A percentile compares a stretch with the other conserved stretches of the same genome.
These are phyloP conservation scores for Microplitis manilae DNA, from an alignment of 2,888 invertebrate species.

Conservation along the genomic window DNA sequence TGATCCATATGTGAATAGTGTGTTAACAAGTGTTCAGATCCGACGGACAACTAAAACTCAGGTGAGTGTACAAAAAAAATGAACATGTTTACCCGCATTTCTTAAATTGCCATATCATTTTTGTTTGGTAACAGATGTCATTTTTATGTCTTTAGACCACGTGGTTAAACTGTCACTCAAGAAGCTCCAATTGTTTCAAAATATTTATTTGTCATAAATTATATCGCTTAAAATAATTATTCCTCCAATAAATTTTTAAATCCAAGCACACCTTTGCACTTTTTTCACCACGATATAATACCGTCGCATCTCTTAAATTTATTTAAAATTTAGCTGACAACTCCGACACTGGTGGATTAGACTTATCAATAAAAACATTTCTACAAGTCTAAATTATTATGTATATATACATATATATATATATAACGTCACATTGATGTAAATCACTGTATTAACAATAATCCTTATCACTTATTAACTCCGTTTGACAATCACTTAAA, in stretches of 20 bases:
- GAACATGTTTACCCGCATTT: neutral
- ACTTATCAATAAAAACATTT: too few relatives aligned
- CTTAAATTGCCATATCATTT: neutral
- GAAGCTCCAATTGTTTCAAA: neutral
- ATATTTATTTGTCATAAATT: neutral
- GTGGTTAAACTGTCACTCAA: conserved; percentile 4
- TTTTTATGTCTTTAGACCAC: conserved; percentile 11
- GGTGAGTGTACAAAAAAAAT: neutral
- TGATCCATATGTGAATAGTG: too few relatives aligned
- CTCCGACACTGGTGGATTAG: too few relatives aligned
- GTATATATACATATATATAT: too few relatives aligned
- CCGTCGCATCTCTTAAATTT: too few relatives aligned
- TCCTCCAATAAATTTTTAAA: neutral
- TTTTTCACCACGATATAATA: neutral
- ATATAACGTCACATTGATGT: too few relatives aligned
- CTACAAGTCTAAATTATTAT: too few relatives aligned
- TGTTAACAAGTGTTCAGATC: neutral
- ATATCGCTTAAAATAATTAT: neutral
- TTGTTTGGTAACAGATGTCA: neutral
- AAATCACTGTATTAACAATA: too few relatives aligned
- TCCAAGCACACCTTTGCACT: neutral
- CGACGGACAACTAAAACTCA: conserved; percentile 13
- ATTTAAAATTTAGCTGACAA: too few relatives aligned
- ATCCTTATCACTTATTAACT: too few relatives aligned
- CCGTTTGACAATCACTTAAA: too few relatives aligned